A percentile compares a stretch with the other conserved stretches of the same genome.
Evolutionary conservation across 2,797 vertebrate species (phyloP).

Genomic region (Percopsis omiscomaycus): DNA sequence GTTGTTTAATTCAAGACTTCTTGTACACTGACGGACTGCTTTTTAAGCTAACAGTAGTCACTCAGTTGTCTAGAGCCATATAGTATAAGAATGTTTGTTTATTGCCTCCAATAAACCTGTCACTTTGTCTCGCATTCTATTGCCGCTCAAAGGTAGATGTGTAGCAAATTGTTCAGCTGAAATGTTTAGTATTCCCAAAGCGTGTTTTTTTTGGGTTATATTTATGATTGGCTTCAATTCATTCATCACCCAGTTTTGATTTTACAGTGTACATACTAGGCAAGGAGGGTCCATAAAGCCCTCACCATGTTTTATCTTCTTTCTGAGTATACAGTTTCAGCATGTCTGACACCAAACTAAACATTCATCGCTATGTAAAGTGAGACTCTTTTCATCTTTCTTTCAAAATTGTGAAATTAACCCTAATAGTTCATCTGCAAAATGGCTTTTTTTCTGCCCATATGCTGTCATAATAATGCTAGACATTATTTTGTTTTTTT

Average conservation of each 20-base stretch:
- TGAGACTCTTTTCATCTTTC: conserved; percentile 29
- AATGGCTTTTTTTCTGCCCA: conserved; percentile 14
- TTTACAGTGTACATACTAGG: conserved; percentile 33
- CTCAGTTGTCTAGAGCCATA: conserved; percentile 2
- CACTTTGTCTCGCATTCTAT: conserved; percentile 10
- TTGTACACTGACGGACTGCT: conserved; percentile 10
- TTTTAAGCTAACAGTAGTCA: conserved; percentile 1
- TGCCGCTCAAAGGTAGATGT: conserved; percentile 20
- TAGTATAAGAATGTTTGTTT: conserved; percentile 33
- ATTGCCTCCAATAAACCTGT: conserved; percentile 36
- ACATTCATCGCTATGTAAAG: conserved; percentile 49
- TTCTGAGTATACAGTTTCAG: conserved; percentile 44
- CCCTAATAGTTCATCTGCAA: conserved; percentile 28
- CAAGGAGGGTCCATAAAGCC: conserved; percentile 53
- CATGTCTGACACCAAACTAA: conserved; percentile 51
- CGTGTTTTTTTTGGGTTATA: conserved; percentile 44
- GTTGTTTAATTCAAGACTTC: neutral
- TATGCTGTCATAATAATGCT: conserved; percentile 20
- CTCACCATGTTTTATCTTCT: conserved; percentile 55
- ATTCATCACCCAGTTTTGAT: conserved; percentile 54
- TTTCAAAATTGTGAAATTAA: conserved; percentile 28
- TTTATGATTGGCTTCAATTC: conserved; percentile 59
- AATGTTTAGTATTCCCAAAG: conserved; percentile 22
- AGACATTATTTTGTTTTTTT: conserved; percentile 15
- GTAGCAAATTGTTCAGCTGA: conserved; percentile 31